Conservation (phyloP, 2,797 vertebrate genomes). For the Siniperca undulata region DNA sequence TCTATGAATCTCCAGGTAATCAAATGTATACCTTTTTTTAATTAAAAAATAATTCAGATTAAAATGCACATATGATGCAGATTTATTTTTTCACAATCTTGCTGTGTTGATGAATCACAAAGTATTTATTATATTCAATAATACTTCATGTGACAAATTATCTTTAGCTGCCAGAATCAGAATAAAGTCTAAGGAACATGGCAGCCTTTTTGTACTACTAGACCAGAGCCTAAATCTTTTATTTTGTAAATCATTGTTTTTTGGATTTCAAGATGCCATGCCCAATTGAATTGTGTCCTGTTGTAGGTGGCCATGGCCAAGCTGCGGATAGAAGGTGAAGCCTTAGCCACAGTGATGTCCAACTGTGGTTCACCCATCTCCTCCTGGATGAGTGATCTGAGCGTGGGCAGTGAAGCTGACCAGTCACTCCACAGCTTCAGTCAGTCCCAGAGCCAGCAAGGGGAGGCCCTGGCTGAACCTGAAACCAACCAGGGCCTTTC, state of each 20-base stretch:
- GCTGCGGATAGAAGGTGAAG: conserved; percentile 86
- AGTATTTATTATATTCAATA: background rate
- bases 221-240: background rate
- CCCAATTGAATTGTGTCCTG: background rate
- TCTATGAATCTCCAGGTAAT: background rate
- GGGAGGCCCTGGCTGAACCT: conserved; percentile 92
- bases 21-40: background rate
- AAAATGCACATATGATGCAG: background rate
- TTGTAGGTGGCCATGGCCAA: conserved; percentile 82
- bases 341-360: conserved; percentile 77
- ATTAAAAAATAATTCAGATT: background rate
- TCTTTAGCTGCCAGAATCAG: background rate
- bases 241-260: background rate
- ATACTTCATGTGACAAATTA: background rate
- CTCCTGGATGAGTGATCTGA: conserved; percentile 97
- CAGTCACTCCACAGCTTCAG: conserved; percentile 95
- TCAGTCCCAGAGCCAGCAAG: conserved; percentile 91
- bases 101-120: background rate
- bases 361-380: conserved; percentile 91
- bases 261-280: conserved; percentile 6
- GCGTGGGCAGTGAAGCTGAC: conserved; percentile 91
- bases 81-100: background rate
- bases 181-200: background rate
- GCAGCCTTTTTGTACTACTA: background rate
- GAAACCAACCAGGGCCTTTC: conserved; percentile 63